phyloP scores from a whole-genome alignment of 2,797 vertebrate genomes.

The Danio kyathit region DNA sequence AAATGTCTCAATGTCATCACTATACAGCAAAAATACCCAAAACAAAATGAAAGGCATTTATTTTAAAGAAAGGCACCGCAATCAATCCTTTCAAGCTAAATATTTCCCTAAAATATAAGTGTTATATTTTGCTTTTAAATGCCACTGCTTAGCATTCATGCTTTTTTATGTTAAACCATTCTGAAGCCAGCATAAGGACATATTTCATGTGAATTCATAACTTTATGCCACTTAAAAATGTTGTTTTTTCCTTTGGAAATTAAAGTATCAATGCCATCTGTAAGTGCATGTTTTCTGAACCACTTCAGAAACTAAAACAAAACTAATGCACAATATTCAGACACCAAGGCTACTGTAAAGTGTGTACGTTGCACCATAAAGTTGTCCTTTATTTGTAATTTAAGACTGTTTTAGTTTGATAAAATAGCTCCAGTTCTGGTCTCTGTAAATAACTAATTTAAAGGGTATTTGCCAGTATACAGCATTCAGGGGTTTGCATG shows the following conservation, averaged over 20 bases:
- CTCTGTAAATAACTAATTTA: too few relatives aligned
- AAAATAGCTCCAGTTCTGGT: too few relatives aligned
- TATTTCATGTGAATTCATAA: background rate
- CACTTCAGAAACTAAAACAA: background rate
- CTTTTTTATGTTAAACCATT: background rate
- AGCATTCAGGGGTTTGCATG: too few relatives aligned
- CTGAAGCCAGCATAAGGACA: background rate
- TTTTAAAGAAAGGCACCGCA: slow-evolving; percentile 1
- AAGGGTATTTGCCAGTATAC: too few relatives aligned
- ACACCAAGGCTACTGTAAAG: background rate
- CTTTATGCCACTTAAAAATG: background rate
- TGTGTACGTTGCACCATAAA: background rate
- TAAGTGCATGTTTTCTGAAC: background rate
- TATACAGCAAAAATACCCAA: background rate
- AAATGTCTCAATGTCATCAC: background rate
- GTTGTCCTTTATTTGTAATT: background rate
- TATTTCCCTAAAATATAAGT: background rate
- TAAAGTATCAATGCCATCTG: background rate
- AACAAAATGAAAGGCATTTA: background rate
- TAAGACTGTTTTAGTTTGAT: too few relatives aligned
- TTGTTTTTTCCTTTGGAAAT: background rate
- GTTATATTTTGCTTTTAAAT: background rate
- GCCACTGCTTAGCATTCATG: background rate
- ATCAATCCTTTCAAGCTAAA: background rate
- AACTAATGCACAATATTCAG: background rate